Conservation (phyloP, 2,797 vertebrate species). For the Aldrovandia affinis region DNA sequence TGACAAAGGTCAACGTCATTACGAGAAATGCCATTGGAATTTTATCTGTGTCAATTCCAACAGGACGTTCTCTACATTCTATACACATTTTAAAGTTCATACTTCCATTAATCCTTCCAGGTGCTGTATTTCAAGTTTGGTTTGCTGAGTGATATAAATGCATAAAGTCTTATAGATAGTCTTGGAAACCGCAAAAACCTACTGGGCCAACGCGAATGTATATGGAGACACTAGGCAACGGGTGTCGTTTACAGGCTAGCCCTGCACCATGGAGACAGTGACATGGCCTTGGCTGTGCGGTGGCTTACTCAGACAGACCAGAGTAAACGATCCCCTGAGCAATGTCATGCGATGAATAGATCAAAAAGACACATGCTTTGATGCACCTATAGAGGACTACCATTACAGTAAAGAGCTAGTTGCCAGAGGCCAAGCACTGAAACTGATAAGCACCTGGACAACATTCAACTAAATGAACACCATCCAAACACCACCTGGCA, state of each 20-base stretch:
- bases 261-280: background rate
- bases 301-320: constrained; percentile 4
- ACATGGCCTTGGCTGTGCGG: constrained; percentile 1
- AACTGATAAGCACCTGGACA: constrained; percentile 1
- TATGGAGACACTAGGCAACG: too few relatives aligned
- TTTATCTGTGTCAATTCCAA: background rate
- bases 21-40: background rate
- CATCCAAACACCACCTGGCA: constrained; percentile 12
- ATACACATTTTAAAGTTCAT: background rate
- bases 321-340: constrained; percentile 6
- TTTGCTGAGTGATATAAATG: background rate
- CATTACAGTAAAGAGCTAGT: background rate
- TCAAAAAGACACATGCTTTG: constrained; percentile 19
- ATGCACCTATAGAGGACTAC: constrained; percentile 22
- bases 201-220: background rate
- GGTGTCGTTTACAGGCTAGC: background rate
- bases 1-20: constrained; percentile 4
- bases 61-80: background rate
- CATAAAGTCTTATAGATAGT: background rate
- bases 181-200: background rate
- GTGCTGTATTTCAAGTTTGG: background rate
- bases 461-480: background rate
- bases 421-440: constrained; percentile 7
- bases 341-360: constrained; percentile 1
- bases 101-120: background rate